Evolutionary conservation across 2,797 vertebrate species (phyloP).

Genomic region (Acrocephalus scirpaceus): DNA sequence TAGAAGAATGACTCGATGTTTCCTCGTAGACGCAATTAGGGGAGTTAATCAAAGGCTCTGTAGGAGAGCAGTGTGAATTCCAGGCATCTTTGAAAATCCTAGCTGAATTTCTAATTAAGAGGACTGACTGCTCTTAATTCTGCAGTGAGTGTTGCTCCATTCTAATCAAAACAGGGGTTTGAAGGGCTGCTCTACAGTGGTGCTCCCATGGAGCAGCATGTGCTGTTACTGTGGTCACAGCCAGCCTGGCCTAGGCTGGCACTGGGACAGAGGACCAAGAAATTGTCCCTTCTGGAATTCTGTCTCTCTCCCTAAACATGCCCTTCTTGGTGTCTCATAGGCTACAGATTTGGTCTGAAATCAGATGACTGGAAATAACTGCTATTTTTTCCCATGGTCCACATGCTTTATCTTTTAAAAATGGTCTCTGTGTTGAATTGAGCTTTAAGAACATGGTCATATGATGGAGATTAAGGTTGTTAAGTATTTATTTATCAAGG

Average conservation of each 20-base stretch:
- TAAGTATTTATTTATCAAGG: constrained; percentile 53
- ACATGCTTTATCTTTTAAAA: constrained; percentile 34
- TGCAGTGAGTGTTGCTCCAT: background rate
- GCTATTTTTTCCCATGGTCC: background rate
- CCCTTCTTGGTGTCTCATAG: background rate
- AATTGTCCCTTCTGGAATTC: background rate
- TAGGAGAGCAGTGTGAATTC: background rate
- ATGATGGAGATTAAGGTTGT: constrained; percentile 55
- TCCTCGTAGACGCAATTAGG: background rate
- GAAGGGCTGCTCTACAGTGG: background rate
- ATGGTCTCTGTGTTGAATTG: background rate
- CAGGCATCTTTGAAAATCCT: background rate
- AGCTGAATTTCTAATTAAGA: background rate
- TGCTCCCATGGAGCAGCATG: fast-evolving
- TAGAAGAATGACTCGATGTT: fast-evolving
- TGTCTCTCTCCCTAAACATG: background rate
- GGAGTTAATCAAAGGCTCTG: background rate
- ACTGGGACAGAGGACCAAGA: background rate
- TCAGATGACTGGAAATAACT: constrained; percentile 7
- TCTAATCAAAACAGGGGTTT: background rate
- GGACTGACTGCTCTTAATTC: background rate
- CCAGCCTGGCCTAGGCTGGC: background rate
- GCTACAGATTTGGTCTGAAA: background rate
- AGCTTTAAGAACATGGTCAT: constrained; percentile 5
- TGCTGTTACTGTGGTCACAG: background rate